Evolutionary conservation across 2,113 vertebrate species (phyloP).

Genomic region (Eleginops maclovinus): DNA sequence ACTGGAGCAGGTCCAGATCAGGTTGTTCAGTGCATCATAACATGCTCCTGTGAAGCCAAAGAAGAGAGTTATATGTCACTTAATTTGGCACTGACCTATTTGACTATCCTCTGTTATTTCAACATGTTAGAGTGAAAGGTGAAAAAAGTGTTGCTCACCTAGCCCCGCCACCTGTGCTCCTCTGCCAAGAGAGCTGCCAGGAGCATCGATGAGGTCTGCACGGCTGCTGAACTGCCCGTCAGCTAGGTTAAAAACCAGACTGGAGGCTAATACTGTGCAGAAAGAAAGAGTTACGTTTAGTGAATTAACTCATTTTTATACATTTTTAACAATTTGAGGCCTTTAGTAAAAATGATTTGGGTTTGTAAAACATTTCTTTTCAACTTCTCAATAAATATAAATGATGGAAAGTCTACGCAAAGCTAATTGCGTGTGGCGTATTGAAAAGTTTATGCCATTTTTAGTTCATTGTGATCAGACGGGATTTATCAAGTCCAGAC

Average conservation of each 20-base stretch:
- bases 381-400: not conserved
- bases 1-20: constrained; percentile 98
- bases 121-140: constrained; percentile 6
- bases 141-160: constrained; percentile 82
- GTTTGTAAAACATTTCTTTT: not conserved
- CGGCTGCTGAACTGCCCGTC: constrained; percentile 97
- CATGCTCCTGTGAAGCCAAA: constrained; percentile 87
- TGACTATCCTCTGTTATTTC: not conserved
- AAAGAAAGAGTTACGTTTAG: constrained; percentile 6
- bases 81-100: not conserved
- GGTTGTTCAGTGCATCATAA: constrained; percentile 96
- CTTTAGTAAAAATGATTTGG: not conserved
- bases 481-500: no score
- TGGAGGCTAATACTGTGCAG: constrained; percentile 91
- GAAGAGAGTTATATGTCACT: constrained; percentile 12
- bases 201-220: constrained; percentile 95
- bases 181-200: constrained; percentile 95
- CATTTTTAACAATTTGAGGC: not conserved
- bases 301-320: not conserved
- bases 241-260: constrained; percentile 93
- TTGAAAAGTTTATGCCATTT: no score
- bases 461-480: no score
- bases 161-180: constrained; percentile 97
- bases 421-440: no score
- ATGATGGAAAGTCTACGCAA: no score